phyloP scores from a whole-genome alignment of 2,797 vertebrate genomes.

The Pteronotus mesoamericanus region DNA sequence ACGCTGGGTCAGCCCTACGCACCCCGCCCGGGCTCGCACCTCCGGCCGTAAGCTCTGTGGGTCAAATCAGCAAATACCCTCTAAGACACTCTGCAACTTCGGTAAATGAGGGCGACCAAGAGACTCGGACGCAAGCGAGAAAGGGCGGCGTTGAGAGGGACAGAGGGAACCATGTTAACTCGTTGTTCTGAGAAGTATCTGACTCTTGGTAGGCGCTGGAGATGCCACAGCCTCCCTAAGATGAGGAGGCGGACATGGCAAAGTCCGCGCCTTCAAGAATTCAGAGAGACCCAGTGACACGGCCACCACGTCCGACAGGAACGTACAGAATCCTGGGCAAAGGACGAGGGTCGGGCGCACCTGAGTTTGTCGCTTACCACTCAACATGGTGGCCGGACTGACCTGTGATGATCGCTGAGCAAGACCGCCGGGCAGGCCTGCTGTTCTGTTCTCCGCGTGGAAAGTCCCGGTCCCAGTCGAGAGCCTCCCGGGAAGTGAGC shows the following conservation, averaged over 20 bases:
- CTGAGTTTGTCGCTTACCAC: not conserved
- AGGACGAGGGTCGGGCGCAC: accelerated
- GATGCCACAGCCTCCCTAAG: accelerated
- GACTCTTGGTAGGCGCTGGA: accelerated
- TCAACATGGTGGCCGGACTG: accelerated
- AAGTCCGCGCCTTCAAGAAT: not conserved
- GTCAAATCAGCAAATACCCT: not conserved
- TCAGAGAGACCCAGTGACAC: not conserved
- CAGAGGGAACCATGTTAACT: accelerated
- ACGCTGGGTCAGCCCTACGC: accelerated
- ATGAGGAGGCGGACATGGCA: accelerated
- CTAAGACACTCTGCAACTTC: accelerated
- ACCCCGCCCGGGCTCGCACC: not conserved
- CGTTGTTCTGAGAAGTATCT: accelerated
- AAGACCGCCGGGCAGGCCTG: accelerated
- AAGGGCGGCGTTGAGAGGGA: accelerated
- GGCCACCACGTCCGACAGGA: accelerated
- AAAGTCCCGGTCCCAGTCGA: not conserved
- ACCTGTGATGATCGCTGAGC: not conserved
- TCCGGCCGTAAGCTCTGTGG: not conserved
- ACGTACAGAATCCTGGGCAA: too few species aligned
- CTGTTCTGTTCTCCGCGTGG: not conserved
- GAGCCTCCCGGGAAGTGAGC: not conserved
- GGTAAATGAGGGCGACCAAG: accelerated
- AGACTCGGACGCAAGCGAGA: not conserved